phyloP scores from a whole-genome alignment of 2,113 vertebrate species.

The Ia io region DNA sequence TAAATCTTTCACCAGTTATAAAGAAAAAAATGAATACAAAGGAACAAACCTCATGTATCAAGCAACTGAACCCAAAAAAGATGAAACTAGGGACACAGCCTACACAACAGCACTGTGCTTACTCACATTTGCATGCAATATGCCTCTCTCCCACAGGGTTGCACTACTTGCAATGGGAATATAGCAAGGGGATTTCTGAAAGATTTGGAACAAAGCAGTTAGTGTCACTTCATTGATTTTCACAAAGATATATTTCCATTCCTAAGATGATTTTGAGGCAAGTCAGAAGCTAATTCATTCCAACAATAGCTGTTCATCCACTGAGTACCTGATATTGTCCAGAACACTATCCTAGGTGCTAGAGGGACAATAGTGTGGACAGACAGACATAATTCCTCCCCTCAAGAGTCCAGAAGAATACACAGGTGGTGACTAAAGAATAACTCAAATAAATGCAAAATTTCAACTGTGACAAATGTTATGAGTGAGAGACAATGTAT shows the following conservation, averaged over 20 bases:
- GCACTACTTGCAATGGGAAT: constrained; percentile 78
- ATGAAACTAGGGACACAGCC: fast-evolving
- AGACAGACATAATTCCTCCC: not conserved
- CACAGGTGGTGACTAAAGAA: not conserved
- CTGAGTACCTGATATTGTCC: not conserved
- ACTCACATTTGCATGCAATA: constrained; percentile 10
- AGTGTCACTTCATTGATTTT: not conserved
- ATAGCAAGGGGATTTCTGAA: constrained; percentile 74
- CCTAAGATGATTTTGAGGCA: not conserved
- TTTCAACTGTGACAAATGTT: not conserved
- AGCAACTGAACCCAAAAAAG: not conserved
- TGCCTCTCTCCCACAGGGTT: constrained; percentile 77
- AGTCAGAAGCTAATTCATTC: not conserved
- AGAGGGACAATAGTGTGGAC: not conserved
- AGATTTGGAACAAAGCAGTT: constrained; percentile 18
- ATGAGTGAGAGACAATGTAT: not conserved
- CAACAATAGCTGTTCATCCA: not conserved
- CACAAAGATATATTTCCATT: not conserved
- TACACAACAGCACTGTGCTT: not conserved
- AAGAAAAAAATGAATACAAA: not conserved
- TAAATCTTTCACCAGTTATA: not conserved
- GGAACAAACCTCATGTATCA: not conserved
- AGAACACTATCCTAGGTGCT: not conserved
- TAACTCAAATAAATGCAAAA: not conserved
- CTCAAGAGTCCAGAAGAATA: not conserved